phyloP scores from a whole-genome alignment of 2,113 vertebrate species.

The Silurus asotus region DNA sequence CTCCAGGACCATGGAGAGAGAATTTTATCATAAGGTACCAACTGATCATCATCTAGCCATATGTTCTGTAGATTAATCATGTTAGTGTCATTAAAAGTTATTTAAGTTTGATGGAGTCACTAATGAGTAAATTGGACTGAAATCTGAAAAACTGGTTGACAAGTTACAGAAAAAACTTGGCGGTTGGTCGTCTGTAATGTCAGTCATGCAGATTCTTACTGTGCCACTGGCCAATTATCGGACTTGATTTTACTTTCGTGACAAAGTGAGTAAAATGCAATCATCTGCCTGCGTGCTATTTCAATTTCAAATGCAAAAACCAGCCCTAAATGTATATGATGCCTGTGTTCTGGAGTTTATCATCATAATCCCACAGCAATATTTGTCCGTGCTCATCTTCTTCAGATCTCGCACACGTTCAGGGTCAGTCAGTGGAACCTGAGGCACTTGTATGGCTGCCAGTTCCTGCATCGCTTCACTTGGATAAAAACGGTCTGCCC shows the following conservation, averaged over 20 bases:
- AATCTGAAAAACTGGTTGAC: not conserved
- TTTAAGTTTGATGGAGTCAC: not conserved
- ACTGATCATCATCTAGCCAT: not conserved
- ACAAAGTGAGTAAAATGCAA: not conserved
- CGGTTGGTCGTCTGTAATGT: not conserved
- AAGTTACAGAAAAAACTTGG: not conserved
- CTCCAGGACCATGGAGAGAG: too few species aligned
- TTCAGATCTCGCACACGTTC: not conserved
- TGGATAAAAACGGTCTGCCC: constrained; percentile 4
- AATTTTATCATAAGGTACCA: too few species aligned
- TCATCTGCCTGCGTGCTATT: not conserved
- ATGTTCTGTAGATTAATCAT: too few species aligned
- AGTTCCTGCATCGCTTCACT: constrained; percentile 16
- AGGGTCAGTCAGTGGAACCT: constrained; percentile 1
- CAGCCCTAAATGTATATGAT: not conserved
- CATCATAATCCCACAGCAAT: constrained; percentile 6
- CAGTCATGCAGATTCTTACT: not conserved
- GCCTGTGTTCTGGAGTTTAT: not conserved
- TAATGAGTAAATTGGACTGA: not conserved
- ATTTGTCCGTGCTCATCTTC: not conserved
- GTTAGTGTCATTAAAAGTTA: not conserved
- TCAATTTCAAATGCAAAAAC: not conserved
- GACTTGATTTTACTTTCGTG: not conserved
- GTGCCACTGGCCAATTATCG: not conserved
- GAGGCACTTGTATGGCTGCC: constrained; percentile 19